Base-by-base conservation (phyloP, 2,113 vertebrate species). In the Columbina picui region DNA sequence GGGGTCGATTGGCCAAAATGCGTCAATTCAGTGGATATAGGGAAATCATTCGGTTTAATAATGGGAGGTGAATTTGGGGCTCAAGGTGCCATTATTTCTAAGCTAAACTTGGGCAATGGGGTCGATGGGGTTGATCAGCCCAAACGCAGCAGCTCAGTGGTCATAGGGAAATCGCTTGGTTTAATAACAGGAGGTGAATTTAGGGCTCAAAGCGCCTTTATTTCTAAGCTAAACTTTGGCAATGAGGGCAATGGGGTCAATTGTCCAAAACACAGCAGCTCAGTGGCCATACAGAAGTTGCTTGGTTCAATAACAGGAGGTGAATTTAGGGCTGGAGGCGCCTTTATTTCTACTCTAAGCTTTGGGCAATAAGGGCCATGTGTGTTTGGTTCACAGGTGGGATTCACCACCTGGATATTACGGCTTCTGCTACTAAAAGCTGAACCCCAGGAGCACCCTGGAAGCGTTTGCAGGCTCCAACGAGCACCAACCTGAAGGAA, bases 401-500 rank as follows among this genome's bases (percentile, higher is more conserved):
- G 61, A 53, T 17, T 34, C 56, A 7, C 79, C 1, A 3, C 56
- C 39, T 2, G 0, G 6, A 45, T 13, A 14, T 14, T 5, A 5
- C 0, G 0, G 5, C 17, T 18, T 41, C 55, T 14, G 19, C 60
- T 26, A 23, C 78, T n/a, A 17, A 38, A 60, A 41, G 4, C 34
- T 20, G 2, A 30, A 41, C 21, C 25, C 25, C 2, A 47, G 47
- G 7, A 56, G 14, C 29, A 9, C 5, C 73, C 36, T 2, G 2
- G 20, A 47, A 53, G 52, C 1, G 4, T 39, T 22, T 23, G 10
- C n/a, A 39, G 38, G 52, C 45, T 27, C 55, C 27, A 4, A 18
- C 27, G 15, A 39, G 39, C 80, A 94, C 97, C 95, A 89, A 99
- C 99, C 98, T 98, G 94, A 99, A 99, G 19, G 96, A 94, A 75